Evolutionary conservation across 2,113 vertebrate genomes (phyloP), one percentile per base, ranked within the genome.

Genomic region (Ahaetulla prasina): DNA sequence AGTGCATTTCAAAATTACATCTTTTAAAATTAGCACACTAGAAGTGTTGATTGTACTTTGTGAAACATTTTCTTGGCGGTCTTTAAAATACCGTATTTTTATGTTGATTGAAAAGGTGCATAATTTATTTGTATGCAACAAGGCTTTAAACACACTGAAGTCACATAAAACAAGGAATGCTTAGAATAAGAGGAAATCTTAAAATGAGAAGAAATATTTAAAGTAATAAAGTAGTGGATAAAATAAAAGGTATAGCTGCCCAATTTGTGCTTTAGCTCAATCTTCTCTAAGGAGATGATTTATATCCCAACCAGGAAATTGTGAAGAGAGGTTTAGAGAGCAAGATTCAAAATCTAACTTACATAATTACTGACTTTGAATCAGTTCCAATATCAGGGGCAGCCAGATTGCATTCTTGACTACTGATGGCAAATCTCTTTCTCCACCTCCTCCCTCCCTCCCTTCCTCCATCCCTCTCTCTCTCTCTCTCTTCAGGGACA

Each of bases 1-100:
- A 97, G 97, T 97, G 94, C 95, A 95, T 96, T 97, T 96, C 97
- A 98, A 98, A 97, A 97, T 98, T 97, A 96, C 91, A 96, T 96
- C 97, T 97, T 96, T 97, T 97, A 97, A 98, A 97, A 97, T 97
- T 97, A 97, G 95, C 68, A 14, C 88, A 90, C 95, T 97, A 85
- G 93, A 93, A 94, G 95, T 97, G 96, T 98, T 97, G 97, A 96
- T 94, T 96, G 91, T 84, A 95, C 93, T 96, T 95, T 94, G 87
- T 84, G 39, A 49, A 97, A 97, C 95, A 96, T 97, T 93, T 93
- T 96, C 94, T 91, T 96, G 93, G 50, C 50, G 35, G 25, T 86
- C 43, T 27, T 87, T 12, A 94, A 85, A 80, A 80, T 80, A 94
- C 10, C 27, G 27, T 63, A 47, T 95, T 91, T 18, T n/a, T 97